Conservation (phyloP, 2,888 invertebrate genomes). For the Pristionchus entomophagus region DNA sequence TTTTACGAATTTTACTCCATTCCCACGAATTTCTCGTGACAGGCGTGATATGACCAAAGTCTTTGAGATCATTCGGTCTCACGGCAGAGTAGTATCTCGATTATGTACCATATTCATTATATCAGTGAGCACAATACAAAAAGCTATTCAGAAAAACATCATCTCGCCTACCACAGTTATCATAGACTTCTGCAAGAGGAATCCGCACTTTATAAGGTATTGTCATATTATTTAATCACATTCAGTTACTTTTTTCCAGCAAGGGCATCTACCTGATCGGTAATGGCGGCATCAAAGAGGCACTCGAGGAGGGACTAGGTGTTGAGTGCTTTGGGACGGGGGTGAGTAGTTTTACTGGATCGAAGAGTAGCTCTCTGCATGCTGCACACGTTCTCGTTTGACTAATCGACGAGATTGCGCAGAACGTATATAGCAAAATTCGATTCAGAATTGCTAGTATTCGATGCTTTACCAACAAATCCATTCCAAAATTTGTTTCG, state of each 20-base stretch:
- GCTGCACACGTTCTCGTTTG: not conserved
- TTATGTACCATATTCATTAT: no score
- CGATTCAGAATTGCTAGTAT: no score
- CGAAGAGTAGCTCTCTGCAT: not conserved
- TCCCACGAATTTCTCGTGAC: no score
- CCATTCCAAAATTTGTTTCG: no score
- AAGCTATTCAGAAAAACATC: conserved; percentile 21
- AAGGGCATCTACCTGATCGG: conserved; percentile 16
- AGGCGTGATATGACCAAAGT: no score
- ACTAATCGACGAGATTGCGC: not conserved
- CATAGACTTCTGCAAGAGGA: not conserved
- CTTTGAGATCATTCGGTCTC: no score
- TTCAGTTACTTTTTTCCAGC: not conserved
- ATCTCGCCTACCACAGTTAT: not conserved
- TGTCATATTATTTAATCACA: not conserved
- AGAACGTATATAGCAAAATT: no score
- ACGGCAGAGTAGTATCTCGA: no score
- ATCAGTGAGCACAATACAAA: no score
- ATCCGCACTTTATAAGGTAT: not conserved
- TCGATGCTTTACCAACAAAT: no score
- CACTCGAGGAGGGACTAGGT: not conserved
- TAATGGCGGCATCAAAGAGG: not conserved
- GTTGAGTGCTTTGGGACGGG: conserved; percentile 18
- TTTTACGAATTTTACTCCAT: no score
- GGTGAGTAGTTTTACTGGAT: not conserved